These are phyloP conservation scores for Melanerpes formicivorus DNA, from an alignment of 2,113 vertebrate genomes.

Conservation along the genomic window DNA sequence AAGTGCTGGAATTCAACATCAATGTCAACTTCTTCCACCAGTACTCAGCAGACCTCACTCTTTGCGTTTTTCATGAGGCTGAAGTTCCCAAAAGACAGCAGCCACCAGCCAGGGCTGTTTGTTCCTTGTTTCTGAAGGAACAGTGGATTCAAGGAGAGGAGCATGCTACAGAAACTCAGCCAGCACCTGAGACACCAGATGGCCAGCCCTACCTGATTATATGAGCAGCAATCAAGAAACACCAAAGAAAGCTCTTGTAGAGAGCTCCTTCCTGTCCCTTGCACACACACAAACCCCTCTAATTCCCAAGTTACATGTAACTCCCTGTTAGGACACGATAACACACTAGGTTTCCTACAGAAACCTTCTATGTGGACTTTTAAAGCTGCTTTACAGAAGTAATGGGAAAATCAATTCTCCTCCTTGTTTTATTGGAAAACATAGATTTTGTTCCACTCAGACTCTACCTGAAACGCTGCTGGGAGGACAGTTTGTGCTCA, in stretches of 20 bases:
- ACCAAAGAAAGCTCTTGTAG: rapidly evolving
- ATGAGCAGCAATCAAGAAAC: background rate
- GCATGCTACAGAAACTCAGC: background rate
- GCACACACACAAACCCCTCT: background rate
- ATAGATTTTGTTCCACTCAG: background rate
- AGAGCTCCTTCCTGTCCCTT: background rate
- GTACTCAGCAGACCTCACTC: background rate
- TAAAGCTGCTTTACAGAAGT: background rate
- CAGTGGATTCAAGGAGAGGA: background rate
- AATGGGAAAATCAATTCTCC: background rate
- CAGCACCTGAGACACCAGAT: rapidly evolving
- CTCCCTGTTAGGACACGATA: rapidly evolving
- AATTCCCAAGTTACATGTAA: rapidly evolving
- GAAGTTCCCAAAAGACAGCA: slow-evolving; percentile 2
- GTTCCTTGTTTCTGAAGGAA: background rate
- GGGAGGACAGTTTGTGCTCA: background rate
- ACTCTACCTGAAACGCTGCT: background rate
- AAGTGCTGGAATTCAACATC: background rate
- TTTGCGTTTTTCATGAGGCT: background rate
- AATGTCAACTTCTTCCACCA: background rate
- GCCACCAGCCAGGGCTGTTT: background rate
- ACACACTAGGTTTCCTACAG: background rate
- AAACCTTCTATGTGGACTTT: background rate
- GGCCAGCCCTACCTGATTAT: background rate
- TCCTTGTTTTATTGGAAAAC: background rate